Evolutionary conservation across 1,140 invertebrate species (phyloP), one percentile per base, ranked within the genome.

Genomic region (Drosophila rufa): DNA sequence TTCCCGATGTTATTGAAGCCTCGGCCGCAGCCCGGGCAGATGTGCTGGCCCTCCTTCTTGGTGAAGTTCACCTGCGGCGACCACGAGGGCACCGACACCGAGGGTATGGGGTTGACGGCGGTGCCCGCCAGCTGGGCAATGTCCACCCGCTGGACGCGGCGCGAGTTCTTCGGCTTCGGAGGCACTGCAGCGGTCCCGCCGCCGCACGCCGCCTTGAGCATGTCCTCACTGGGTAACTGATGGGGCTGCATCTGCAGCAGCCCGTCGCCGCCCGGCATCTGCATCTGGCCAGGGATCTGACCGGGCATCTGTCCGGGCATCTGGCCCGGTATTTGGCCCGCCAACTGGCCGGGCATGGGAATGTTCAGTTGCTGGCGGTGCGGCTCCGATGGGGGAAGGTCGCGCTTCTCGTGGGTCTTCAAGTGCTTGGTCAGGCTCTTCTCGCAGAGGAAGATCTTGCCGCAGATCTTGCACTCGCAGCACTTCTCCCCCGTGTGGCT

Each of bases 401-500:
- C 91, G 25, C 91, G 80, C 38, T 92, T 92, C 55, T 92, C 91
- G 42, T 92, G 91, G 11, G 91, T 92, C 68, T 92, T 91, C 57
- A 92, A 64, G 69, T 92, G 91, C 75, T 92, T 92, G 1, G 89
- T 91, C 5, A 92, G 65, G 43, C 89, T 89, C 79, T 92, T 92
- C 47, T 89, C 82, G 71, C 86, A 92, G 9, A 92, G 76, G 75
- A 92, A 92, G n/a, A 84, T 79, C 66, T 91, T 92, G 57, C 86
- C 86, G 43, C 92, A 92, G 33, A 92, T 91, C 47, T 91, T 92
- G 58, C 92, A 92, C 59, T 91, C 92, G 57, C 87, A 92, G 55
- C 84, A 82, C 61, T 92, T 93, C 71, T 94, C 94, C 0, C 95
- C 95, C 27, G 92, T 93, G 68, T 93, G 92, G 4, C 84, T 92